Evolutionary conservation across 2,888 invertebrate genomes (phyloP), one percentile per base, ranked within the genome.

Genomic region (Pecten maximus): DNA sequence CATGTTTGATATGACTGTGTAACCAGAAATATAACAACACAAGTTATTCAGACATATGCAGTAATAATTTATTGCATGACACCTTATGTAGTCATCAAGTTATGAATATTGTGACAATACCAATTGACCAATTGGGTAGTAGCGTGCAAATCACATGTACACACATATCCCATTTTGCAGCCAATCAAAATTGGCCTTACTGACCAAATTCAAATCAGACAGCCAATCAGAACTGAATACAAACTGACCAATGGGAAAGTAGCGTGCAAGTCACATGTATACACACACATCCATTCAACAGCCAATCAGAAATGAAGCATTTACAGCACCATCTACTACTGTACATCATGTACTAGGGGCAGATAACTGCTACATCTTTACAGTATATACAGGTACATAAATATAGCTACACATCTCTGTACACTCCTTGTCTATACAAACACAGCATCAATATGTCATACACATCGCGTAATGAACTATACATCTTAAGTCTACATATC

Each of bases 51-150:
- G 74, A 74, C 74, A 74, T 74, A 74, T 74, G 74, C 74, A 74
- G 74, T 74, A 74, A 74, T 74, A 74, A 74, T 74, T 74, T 74
- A 74, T 74, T 74, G 74, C 74, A 74, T 74, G 74, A 74, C 74
- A 74, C 74, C 74, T 74, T 74, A 74, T 74, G 28, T 74, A 35
- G 28, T 74, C 74, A 74, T 74, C 74, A 74, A 74, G 74, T 74
- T 74, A 74, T 74, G 74, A 74, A 74, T 74, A 74, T 74, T 74
- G 74, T 74, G 74, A 74, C 74, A 74, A 74, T 74, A 74, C 74
- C 74, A 74, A 74, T 74, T 74, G 74, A 74, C 74, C 74, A 74
- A 74, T 74, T 74, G 74, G 74, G 74, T 74, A 74, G 74, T 74
- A 74, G 74, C 50, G 74, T 74, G 74, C 74, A 74, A 54, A 74